Percentiles rank a stretch among this genome's conserved stretches.
phyloP scores from a whole-genome alignment of 92 coral and sea anemone species.

The Actinernus sp. region DNA sequence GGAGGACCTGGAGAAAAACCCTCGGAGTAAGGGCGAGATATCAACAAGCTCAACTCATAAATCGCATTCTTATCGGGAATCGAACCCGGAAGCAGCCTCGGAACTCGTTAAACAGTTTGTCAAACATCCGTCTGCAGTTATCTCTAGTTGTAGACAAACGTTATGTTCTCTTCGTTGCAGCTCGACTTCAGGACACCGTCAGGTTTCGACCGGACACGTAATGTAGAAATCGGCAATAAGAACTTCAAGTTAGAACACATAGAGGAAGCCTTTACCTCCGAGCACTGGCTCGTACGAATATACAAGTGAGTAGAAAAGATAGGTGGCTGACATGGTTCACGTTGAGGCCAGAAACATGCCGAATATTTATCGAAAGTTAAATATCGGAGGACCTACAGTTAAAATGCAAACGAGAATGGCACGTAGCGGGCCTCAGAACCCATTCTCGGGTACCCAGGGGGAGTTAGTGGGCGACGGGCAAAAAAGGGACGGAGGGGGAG shows the following conservation, averaged over 20 bases:
- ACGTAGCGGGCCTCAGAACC: neutral
- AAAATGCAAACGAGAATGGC: too few relatives aligned
- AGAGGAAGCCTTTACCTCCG: conserved; percentile 99
- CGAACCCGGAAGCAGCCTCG: too few relatives aligned
- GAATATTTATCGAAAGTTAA: too few relatives aligned
- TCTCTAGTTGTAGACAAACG: neutral
- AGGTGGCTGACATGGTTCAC: too few relatives aligned
- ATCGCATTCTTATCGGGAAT: too few relatives aligned
- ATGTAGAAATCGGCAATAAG: conserved; percentile 98
- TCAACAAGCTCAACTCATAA: too few relatives aligned
- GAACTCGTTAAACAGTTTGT: too few relatives aligned
- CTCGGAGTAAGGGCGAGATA: too few relatives aligned
- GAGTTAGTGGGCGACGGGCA: neutral
- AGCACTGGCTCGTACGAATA: conserved; percentile 99
- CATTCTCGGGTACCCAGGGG: neutral
- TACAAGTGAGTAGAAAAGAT: conserved; percentile 95
- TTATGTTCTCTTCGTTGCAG: conserved; percentile 31
- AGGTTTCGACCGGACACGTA: conserved; percentile 99
- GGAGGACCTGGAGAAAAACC: too few relatives aligned
- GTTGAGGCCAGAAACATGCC: too few relatives aligned
- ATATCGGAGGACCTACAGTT: too few relatives aligned
- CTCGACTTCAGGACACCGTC: conserved; percentile 98
- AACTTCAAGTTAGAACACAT: conserved; percentile 88
- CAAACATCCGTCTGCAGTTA: neutral
- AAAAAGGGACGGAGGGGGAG: neutral